Conservation (phyloP, 1,140 invertebrate genomes). For the Xylocopa sonorina region DNA sequence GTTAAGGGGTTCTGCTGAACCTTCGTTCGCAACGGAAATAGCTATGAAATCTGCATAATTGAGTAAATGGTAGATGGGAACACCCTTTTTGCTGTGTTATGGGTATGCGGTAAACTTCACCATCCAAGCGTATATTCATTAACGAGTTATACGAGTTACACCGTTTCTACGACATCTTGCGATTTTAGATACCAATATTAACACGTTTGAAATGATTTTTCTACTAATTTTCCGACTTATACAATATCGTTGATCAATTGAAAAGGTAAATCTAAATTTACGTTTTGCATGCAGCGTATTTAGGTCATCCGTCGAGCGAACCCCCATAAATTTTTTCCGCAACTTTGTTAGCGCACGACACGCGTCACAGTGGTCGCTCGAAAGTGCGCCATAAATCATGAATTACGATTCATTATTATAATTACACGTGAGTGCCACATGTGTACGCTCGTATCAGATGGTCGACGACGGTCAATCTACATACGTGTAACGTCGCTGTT, state of each 20-base stretch:
- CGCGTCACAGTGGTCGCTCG: constrained; percentile 1
- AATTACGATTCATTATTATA: constrained; percentile 72
- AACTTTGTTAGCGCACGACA: constrained; percentile 11
- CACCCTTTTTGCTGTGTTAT: not conserved
- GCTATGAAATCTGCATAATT: constrained; percentile 35
- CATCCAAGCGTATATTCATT: not conserved
- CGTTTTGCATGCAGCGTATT: not conserved
- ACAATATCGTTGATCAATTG: no score
- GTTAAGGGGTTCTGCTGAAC: no score
- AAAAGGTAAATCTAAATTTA: no score
- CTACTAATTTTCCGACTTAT: no score
- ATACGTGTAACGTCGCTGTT: constrained; percentile 47
- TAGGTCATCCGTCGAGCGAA: not conserved
- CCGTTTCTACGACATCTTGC: constrained; percentile 1
- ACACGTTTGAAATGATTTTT: not conserved
- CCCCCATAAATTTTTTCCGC: not conserved
- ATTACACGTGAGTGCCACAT: constrained; percentile 68
- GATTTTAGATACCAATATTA: not conserved
- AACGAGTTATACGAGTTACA: not conserved
- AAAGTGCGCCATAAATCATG: constrained; percentile 67
- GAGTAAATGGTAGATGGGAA: not conserved
- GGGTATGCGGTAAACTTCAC: constrained; percentile 13
- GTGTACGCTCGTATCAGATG: constrained; percentile 37
- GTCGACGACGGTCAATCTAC: constrained; percentile 36
- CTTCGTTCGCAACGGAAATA: not conserved